Percentiles rank a stretch among this genome's conserved stretches.
These are phyloP conservation scores for Rhizoglyphus robini DNA, from an alignment of 1,140 invertebrate species.

Conservation along the genomic window DNA sequence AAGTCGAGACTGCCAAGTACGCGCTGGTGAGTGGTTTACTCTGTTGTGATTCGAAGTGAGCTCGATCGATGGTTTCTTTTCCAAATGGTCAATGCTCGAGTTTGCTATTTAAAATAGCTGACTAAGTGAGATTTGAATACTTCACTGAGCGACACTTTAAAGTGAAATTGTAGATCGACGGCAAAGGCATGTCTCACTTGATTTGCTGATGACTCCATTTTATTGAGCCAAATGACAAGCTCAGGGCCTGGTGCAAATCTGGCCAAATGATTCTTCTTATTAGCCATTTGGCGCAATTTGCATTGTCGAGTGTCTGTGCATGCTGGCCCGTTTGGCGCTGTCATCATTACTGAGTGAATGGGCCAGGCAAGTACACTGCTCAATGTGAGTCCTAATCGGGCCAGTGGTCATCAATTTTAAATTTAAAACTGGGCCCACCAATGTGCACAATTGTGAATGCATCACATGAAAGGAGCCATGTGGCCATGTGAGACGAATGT, in stretches of 20 bases:
- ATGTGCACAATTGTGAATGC: background rate
- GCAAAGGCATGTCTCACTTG: background rate
- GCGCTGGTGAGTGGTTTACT: slow-evolving; percentile 32
- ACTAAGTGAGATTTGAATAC: slow-evolving; percentile 2
- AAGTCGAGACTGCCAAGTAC: slow-evolving; percentile 33
- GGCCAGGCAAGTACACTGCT: background rate
- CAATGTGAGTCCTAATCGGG: background rate
- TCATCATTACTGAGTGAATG: background rate
- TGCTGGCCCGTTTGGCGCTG: background rate
- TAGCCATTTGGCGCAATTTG: slow-evolving; percentile 9
- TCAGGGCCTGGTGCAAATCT: background rate
- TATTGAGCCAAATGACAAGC: no score
- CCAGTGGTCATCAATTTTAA: slow-evolving; percentile 9
- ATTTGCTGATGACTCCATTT: slow-evolving; percentile 10
- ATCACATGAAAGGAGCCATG: no score
- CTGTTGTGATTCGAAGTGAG: background rate
- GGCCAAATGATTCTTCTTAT: background rate
- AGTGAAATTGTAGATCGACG: slow-evolving; percentile 1
- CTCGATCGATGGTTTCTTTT: background rate
- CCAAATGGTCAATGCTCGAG: background rate
- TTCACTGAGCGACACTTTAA: background rate
- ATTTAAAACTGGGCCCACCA: background rate
- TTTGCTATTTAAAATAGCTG: background rate
- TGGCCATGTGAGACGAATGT: no score
- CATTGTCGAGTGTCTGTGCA: background rate